Evolutionary conservation across 2,797 vertebrate species (phyloP).

Genomic region (Kryptolebias ocellatus): DNA sequence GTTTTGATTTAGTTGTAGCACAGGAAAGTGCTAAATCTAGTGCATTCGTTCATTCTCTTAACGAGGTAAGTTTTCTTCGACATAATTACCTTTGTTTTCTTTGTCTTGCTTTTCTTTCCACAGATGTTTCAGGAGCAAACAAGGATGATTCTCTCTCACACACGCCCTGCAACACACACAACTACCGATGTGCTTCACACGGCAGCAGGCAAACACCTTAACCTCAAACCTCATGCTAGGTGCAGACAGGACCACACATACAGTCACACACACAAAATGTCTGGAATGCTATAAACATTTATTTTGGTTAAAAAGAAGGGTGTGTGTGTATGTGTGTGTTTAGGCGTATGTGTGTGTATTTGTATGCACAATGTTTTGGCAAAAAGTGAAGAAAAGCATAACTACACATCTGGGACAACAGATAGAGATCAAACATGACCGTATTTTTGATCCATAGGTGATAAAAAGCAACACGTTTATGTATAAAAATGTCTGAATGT

Average conservation of each 20-base stretch:
- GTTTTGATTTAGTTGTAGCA: constrained; percentile 2
- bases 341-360: background rate
- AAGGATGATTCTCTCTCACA: background rate
- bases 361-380: constrained; percentile 33
- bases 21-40: constrained; percentile 7
- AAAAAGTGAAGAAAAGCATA: constrained; percentile 62
- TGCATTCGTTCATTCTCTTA: background rate
- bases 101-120: constrained; percentile 2
- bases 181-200: constrained; percentile 44
- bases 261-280: constrained; percentile 77
- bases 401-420: constrained; percentile 65
- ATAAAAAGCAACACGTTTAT: constrained; percentile 58
- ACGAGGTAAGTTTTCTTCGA: background rate
- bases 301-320: constrained; percentile 75
- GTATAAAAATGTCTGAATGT: constrained; percentile 23
- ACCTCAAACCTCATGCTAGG: constrained; percentile 75
- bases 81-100: constrained; percentile 2
- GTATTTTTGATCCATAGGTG: constrained; percentile 66
- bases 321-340: constrained; percentile 38
- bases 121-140: constrained; percentile 1
- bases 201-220: constrained; percentile 77
- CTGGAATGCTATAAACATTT: constrained; percentile 86
- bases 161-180: constrained; percentile 30
- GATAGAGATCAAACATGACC: constrained; percentile 64
- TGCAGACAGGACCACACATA: constrained; percentile 86